Evolutionary conservation across 2,797 vertebrate species (phyloP).

Genomic region (Chelmon rostratus): DNA sequence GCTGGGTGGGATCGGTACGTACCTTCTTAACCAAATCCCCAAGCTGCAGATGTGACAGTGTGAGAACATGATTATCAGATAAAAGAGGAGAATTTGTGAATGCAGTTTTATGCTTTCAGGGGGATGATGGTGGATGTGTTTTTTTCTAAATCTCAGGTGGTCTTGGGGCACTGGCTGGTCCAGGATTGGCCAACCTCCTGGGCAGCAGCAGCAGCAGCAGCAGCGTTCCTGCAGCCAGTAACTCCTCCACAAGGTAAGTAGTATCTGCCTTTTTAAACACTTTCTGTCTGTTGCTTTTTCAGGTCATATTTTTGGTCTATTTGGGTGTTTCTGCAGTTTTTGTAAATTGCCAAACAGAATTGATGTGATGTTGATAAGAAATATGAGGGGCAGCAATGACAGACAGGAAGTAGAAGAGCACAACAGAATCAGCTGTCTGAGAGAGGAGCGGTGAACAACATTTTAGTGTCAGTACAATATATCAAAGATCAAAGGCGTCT

Average conservation of each 20-base stretch:
- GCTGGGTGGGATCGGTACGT: slow-evolving; percentile 94
- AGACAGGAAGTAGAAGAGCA: not conserved
- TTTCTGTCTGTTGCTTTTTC: not conserved
- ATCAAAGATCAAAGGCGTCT: not conserved
- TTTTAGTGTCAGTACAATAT: not conserved
- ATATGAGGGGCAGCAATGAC: not conserved
- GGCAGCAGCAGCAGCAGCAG: slow-evolving; percentile 89
- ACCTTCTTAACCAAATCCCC: not conserved
- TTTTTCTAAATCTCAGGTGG: slow-evolving; percentile 84
- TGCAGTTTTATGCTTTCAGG: not conserved
- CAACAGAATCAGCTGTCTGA: not conserved
- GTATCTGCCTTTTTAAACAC: not conserved
- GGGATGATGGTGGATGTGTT: not conserved
- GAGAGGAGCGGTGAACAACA: not conserved
- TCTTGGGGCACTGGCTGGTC: slow-evolving; percentile 94
- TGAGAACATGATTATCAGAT: not conserved
- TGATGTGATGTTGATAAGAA: not conserved
- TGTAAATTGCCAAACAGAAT: not conserved
- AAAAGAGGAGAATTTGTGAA: not conserved
- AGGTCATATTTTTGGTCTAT: not conserved
- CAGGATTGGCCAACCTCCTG: slow-evolving; percentile 93
- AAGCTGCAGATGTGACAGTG: not conserved
- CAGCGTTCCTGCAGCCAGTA: slow-evolving; percentile 92
- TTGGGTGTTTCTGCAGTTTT: not conserved
- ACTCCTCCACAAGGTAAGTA: slow-evolving; percentile 92